A percentile compares a stretch with the other conserved stretches of the same genome.
These are phyloP conservation scores for Neotoxoptera formosana DNA, from an alignment of 1,140 invertebrate species.

Conservation along the genomic window DNA sequence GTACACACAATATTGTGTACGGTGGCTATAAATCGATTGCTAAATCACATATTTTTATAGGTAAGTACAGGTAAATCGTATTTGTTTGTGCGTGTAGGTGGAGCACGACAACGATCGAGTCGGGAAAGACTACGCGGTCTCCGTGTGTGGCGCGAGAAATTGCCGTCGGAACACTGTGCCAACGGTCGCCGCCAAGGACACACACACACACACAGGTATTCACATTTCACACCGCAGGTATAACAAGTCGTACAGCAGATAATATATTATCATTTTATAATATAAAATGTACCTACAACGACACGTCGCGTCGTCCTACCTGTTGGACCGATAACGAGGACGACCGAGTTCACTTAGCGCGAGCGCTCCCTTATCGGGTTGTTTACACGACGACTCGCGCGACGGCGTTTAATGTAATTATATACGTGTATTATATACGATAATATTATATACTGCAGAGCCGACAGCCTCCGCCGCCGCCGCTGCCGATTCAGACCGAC, in stretches of 20 bases:
- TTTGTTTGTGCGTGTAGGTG: background rate
- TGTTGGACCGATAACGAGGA: constrained; percentile 20
- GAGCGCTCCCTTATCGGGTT: constrained; percentile 40
- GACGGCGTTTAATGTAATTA: constrained; percentile 20
- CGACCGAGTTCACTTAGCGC: background rate
- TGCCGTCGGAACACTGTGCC: background rate
- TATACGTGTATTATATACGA: too few species aligned
- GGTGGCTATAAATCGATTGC: background rate
- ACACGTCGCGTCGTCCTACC: constrained; percentile 4
- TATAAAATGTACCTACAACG: too few species aligned
- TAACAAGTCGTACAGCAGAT: background rate
- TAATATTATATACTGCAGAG: background rate
- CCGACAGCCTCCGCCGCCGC: background rate
- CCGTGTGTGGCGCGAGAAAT: constrained; percentile 34
- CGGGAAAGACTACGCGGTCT: background rate
- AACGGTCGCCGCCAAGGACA: constrained; percentile 25
- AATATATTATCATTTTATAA: too few species aligned
- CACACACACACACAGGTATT: background rate
- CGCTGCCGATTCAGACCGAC: background rate
- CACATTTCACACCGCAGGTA: background rate
- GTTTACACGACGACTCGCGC: constrained; percentile 1
- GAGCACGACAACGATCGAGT: background rate
- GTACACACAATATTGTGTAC: background rate
- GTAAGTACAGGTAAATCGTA: background rate
- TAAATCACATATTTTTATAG: background rate